Base-by-base conservation (phyloP, 2,888 invertebrate genomes). In the Apantesis nais region DNA sequence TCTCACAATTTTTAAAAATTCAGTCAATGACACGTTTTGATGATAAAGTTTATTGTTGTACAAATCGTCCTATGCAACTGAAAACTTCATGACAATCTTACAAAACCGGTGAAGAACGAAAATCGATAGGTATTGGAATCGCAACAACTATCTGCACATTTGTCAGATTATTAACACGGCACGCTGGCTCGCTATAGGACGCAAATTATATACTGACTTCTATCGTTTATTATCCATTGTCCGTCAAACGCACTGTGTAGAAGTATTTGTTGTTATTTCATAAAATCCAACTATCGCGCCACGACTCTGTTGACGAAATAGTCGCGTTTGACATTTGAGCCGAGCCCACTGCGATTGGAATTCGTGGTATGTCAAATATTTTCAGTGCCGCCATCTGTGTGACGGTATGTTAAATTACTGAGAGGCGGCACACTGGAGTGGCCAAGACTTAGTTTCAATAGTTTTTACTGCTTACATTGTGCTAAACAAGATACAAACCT, bases 321-420 rank as follows among this genome's bases (percentile, higher is more conserved):
- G 93, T 94, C 91, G 92, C 95, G 96, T 96, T 96, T 96, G 96
- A 96, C 96, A 96, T 96, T 96, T 96, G 96, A 96, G 96, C 96
- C 96, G 96, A 96, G 96, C 96, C 96, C 96, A 96, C 95, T 93
- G 95, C 95, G 93, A 90, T 92, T 87, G 96, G 96, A 95, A 96
- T 96, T 95, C 91, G 85, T 85, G 96, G 96, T 96, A 96, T 96
- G 96, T 95, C 95, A 96, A 96, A 96, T 96, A 96, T 96, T 96
- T 94, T 95, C 95, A 95, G 95, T 95, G 95, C 95, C 94, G 95
- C 95, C 96, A 95, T 94, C 96, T 96, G 87, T 92, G 90, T 91
- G 89, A 87, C 89, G 95, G 95, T 94, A 94, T 95, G 86, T 88
- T 81, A 90, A 93, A 83, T 73, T 55, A 62, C 67, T 71, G 76